These are phyloP conservation scores for Rattus rattus DNA, from an alignment of 2,113 vertebrate species.

Conservation along the genomic window DNA sequence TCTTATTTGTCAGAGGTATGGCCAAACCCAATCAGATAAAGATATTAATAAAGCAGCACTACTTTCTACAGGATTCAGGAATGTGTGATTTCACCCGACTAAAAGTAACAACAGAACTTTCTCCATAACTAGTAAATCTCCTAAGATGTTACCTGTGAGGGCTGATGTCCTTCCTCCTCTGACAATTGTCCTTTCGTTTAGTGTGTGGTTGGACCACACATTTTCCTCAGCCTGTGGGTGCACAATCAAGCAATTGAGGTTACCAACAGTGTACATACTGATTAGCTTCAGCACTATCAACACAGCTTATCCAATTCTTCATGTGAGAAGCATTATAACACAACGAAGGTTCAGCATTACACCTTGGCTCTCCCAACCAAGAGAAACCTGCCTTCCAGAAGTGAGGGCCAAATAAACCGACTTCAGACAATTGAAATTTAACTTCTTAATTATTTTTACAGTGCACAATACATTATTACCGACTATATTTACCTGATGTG, in stretches of 20 bases:
- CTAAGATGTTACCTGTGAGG: slow-evolving; percentile 87
- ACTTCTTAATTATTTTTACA: not conserved
- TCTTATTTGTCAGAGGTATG: not conserved
- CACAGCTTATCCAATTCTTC: not conserved
- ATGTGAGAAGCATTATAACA: not conserved
- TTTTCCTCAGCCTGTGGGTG: slow-evolving; percentile 87
- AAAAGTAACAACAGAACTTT: not conserved
- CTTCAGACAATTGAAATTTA: not conserved
- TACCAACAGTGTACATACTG: not conserved
- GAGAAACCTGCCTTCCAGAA: not conserved
- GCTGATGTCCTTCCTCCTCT: slow-evolving; percentile 89
- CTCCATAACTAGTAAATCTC: not conserved
- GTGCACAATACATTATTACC: not conserved
- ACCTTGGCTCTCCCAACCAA: not conserved
- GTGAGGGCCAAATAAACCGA: not conserved
- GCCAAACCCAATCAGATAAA: slow-evolving; percentile 8
- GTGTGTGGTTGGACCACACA: slow-evolving; percentile 82
- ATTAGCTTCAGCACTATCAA: not conserved
- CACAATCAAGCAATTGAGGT: not conserved
- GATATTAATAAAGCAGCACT: not conserved
- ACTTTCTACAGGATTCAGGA: not conserved
- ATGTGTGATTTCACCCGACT: not conserved
- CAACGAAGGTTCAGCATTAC: not conserved
- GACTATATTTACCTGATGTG: not conserved
- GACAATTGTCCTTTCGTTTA: slow-evolving; percentile 84